Evolutionary conservation across 1,140 invertebrate species (phyloP).

Genomic region (Zaprionus tsacasi): DNA sequence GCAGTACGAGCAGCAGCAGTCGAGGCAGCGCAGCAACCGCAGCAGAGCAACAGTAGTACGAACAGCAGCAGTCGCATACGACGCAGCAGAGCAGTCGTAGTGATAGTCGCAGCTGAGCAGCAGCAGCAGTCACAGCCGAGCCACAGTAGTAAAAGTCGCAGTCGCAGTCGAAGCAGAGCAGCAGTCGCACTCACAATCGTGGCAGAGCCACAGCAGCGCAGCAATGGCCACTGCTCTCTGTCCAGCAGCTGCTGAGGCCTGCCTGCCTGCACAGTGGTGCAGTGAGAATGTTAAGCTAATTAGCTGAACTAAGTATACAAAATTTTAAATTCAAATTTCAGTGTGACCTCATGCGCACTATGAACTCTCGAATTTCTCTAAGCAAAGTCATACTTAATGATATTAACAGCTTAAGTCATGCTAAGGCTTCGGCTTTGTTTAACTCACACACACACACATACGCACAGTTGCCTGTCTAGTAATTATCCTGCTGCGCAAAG

Average conservation of each 20-base stretch:
- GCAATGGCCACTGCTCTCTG: constrained; percentile 50
- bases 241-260: constrained; percentile 61
- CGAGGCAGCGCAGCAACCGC: neutral
- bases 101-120: constrained; percentile 11
- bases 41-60: constrained; percentile 15
- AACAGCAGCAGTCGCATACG: constrained; percentile 52
- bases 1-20: constrained; percentile 42
- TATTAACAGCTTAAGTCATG: neutral
- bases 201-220: constrained; percentile 13
- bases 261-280: constrained; percentile 33
- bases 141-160: neutral
- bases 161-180: constrained; percentile 39
- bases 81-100: constrained; percentile 3
- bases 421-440: neutral
- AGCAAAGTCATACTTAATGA: neutral
- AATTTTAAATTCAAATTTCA: neutral
- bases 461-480: neutral
- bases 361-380: neutral
- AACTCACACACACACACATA: neutral
- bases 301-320: neutral
- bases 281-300: constrained; percentile 15
- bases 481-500: constrained; percentile 12
- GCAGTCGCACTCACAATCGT: constrained; percentile 1
- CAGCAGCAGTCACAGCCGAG: constrained; percentile 12
- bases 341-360: neutral